Evolutionary conservation across 2,113 vertebrate genomes (phyloP).

Genomic region (Zosterops japonicus): DNA sequence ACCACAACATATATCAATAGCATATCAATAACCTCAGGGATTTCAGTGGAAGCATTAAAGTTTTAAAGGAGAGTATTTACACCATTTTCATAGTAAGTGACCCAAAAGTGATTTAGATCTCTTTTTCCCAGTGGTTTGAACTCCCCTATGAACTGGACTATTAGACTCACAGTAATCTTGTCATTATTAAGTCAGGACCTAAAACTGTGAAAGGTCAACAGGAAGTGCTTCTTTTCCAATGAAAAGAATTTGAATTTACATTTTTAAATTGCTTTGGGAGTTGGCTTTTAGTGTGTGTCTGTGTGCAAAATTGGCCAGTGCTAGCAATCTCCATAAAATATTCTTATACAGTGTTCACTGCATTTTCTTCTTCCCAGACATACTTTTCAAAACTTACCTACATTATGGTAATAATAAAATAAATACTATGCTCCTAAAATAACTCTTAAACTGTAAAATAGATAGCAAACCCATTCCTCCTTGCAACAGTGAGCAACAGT

Average conservation of each 20-base stretch:
- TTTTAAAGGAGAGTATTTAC: neutral
- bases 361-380: neutral
- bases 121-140: neutral
- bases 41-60: neutral
- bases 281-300: neutral
- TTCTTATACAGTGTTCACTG: neutral
- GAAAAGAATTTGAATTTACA: neutral
- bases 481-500: slow-evolving; percentile 51
- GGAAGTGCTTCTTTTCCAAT: neutral
- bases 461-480: slow-evolving; percentile 10
- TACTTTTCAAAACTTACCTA: slow-evolving; percentile 13
- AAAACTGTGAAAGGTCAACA: neutral
- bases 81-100: neutral
- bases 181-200: neutral
- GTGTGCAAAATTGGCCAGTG: neutral
- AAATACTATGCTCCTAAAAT: slow-evolving; percentile 15
- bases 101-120: neutral
- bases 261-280: neutral
- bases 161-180: neutral
- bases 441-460: slow-evolving; percentile 9
- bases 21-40: neutral
- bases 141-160: neutral
- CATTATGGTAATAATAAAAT: slow-evolving; percentile 5
- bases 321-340: neutral
- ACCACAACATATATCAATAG: neutral